Conservation (phyloP, 2,797 vertebrate species). For the Pseudochromis fuscus region DNA sequence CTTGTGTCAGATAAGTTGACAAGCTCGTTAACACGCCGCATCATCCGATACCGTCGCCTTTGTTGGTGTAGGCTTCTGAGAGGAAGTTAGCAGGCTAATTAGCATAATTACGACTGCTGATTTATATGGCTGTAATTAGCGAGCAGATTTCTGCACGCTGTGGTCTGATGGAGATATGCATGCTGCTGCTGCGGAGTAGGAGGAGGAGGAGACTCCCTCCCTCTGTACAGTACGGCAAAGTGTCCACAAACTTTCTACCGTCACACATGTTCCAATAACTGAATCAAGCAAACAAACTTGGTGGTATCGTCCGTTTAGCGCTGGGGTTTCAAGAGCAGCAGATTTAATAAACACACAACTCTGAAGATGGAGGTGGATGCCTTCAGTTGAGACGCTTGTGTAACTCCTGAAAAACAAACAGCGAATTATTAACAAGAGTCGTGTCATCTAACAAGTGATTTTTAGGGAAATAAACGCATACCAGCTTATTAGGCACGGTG, state of each 20-base stretch:
- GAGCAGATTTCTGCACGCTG: slow-evolving; percentile 67
- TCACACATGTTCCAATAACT: slow-evolving; percentile 6
- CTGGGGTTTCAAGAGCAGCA: too few species aligned
- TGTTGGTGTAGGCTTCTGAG: slow-evolving; percentile 83
- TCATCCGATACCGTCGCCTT: slow-evolving; percentile 79
- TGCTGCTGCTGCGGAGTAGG: slow-evolving; percentile 28
- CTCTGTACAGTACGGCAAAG: slow-evolving; percentile 35
- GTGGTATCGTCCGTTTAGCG: too few species aligned
- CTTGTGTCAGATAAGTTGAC: slow-evolving; percentile 83
- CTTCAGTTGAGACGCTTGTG: slow-evolving; percentile 7
- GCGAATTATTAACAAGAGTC: not conserved
- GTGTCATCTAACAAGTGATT: not conserved
- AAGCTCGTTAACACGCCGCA: slow-evolving; percentile 82
- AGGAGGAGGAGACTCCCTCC: slow-evolving; percentile 42
- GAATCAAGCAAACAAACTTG: not conserved
- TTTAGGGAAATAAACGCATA: not conserved
- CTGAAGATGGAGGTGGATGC: slow-evolving; percentile 3
- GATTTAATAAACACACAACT: slow-evolving; percentile 2
- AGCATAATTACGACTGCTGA: slow-evolving; percentile 85
- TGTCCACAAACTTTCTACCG: slow-evolving; percentile 6
- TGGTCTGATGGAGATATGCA: slow-evolving; percentile 65
- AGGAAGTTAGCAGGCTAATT: slow-evolving; percentile 84
- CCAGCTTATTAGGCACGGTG: not conserved
- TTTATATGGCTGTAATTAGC: slow-evolving; percentile 83
- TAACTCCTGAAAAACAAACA: slow-evolving; percentile 7